Percentiles rank a stretch among this genome's conserved stretches.
phyloP scores from a whole-genome alignment of 2,797 vertebrate genomes.

The Tenualosa thibaudeaui region DNA sequence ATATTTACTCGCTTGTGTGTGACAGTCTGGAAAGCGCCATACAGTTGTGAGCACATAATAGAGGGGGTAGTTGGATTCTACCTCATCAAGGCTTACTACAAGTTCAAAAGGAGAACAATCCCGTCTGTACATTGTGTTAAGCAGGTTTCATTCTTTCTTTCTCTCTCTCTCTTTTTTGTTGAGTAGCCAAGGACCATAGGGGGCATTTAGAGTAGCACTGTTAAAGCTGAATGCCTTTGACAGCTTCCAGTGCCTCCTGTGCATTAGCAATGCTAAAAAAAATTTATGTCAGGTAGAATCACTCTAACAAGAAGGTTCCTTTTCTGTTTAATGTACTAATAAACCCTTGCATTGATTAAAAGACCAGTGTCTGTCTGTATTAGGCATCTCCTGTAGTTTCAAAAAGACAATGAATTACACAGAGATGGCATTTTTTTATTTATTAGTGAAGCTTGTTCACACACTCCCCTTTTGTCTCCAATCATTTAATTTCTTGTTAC shows the following conservation, averaged over 20 bases:
- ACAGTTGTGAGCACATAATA: slow-evolving; percentile 40
- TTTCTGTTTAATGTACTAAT: slow-evolving; percentile 57
- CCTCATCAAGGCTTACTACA: slow-evolving; percentile 64
- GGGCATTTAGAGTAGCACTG: slow-evolving; percentile 50
- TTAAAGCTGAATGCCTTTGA: slow-evolving; percentile 42
- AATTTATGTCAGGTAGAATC: slow-evolving; percentile 31
- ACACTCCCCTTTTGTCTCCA: slow-evolving; percentile 2
- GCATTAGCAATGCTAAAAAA: slow-evolving; percentile 55
- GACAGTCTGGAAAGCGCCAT: slow-evolving; percentile 53
- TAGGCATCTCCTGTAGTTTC: not conserved
- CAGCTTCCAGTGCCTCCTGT: slow-evolving; percentile 46
- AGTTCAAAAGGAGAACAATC: slow-evolving; percentile 33
- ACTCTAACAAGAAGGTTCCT: slow-evolving; percentile 34
- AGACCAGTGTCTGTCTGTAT: not conserved
- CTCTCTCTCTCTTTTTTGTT: not conserved
- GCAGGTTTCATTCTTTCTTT: slow-evolving; percentile 30
- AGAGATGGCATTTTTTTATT: slow-evolving; percentile 6
- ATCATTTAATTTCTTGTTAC: slow-evolving; percentile 30
- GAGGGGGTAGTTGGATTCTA: slow-evolving; percentile 66
- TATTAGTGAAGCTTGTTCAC: slow-evolving; percentile 16
- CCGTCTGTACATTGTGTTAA: slow-evolving; percentile 28
- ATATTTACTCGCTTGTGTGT: slow-evolving; percentile 63
- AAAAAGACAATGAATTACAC: not conserved
- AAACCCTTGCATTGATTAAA: slow-evolving; percentile 48
- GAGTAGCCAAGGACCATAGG: slow-evolving; percentile 30